A percentile compares a stretch with the other conserved stretches of the same genome.
Evolutionary conservation across 23 tunicate species (phyloP).

Genomic region (Ascidia mentula): DNA sequence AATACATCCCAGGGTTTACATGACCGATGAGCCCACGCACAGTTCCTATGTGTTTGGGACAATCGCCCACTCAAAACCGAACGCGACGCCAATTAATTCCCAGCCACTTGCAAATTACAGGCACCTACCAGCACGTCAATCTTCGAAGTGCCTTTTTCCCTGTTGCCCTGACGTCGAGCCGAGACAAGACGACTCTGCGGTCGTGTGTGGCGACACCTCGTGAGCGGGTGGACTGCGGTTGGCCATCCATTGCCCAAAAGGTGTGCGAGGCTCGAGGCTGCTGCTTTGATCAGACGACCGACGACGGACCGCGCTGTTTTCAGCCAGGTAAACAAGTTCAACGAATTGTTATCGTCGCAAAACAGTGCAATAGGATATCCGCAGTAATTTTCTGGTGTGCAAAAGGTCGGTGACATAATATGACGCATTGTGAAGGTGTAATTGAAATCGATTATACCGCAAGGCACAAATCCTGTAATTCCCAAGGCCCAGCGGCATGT

Average conservation of each 20-base stretch:
- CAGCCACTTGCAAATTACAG: slow-evolving; percentile 1
- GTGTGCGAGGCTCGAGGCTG: slow-evolving; percentile 57
- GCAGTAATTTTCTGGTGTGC: neutral
- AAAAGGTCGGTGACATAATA: too few relatives aligned
- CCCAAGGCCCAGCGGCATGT: neutral
- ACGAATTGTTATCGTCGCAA: neutral
- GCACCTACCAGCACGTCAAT: neutral
- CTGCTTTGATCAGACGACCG: slow-evolving; percentile 31
- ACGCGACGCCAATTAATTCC: neutral
- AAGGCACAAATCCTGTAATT: neutral
- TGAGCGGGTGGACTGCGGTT: slow-evolving; percentile 63
- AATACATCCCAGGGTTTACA: neutral
- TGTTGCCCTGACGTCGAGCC: slow-evolving; percentile 1
- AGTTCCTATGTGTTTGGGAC: neutral
- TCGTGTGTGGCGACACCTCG: slow-evolving; percentile 34
- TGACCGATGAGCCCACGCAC: neutral
- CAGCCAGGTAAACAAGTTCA: slow-evolving; percentile 33
- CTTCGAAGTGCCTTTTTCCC: slow-evolving; percentile 13
- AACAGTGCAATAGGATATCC: neutral
- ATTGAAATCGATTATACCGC: too few relatives aligned
- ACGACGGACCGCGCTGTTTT: slow-evolving; percentile 46
- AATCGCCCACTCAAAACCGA: neutral
- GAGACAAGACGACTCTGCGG: slow-evolving; percentile 32
- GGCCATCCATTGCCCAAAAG: slow-evolving; percentile 41
- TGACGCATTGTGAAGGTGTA: too few relatives aligned